A percentile compares a stretch with the other conserved stretches of the same genome.
These are phyloP conservation scores for Onychostruthus taczanowskii DNA, from an alignment of 2,113 vertebrate genomes.

Conservation along the genomic window DNA sequence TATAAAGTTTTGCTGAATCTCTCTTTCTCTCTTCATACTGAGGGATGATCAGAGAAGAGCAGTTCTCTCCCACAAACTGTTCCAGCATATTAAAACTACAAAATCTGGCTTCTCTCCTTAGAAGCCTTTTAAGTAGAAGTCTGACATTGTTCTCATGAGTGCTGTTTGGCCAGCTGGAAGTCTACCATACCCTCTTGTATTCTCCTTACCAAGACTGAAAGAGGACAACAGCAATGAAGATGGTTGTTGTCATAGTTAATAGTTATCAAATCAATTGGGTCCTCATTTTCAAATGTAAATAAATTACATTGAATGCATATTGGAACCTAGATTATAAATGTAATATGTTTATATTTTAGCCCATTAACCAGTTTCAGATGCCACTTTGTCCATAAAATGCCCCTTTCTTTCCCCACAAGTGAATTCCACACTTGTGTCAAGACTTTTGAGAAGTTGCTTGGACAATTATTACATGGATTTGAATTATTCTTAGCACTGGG, in stretches of 20 bases:
- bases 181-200: not conserved
- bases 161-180: constrained; percentile 33
- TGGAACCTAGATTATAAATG: not conserved
- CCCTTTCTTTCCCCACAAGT: not conserved
- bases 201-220: not conserved
- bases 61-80: not conserved
- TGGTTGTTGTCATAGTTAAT: not conserved
- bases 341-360: not conserved
- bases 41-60: not conserved
- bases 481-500: not conserved
- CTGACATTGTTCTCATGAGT: not conserved
- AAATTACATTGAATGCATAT: not conserved
- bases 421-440: not conserved
- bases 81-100: constrained; percentile 6
- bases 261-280: not conserved
- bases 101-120: constrained; percentile 18
- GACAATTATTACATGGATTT: not conserved
- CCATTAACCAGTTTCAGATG: not conserved
- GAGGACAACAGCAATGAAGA: not conserved
- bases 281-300: not conserved
- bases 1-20: not conserved
- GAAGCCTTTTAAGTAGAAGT: not conserved
- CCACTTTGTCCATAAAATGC: not conserved
- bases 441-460: not conserved
- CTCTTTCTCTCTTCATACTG: not conserved